Evolutionary conservation across 30 jellyfish, hydroid and myxozoan species (phyloP).

Genomic region (Aurelia sp.): DNA sequence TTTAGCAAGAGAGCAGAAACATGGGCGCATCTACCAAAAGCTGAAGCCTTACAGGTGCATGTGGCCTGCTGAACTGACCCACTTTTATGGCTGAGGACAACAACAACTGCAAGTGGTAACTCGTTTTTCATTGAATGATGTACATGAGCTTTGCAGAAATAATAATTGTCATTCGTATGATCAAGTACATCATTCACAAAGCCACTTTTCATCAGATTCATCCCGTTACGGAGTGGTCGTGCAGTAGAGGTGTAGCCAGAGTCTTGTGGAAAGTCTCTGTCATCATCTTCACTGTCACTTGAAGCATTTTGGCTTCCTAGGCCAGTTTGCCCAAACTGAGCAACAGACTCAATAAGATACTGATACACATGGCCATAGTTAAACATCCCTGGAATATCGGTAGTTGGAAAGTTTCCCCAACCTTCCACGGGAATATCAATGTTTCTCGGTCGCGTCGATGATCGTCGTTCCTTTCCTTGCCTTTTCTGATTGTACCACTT

Average conservation of each 20-base stretch:
- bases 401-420: slow-evolving; percentile 44
- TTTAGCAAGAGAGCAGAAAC: slow-evolving; percentile 67
- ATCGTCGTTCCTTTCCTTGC: background rate
- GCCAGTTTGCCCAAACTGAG: background rate
- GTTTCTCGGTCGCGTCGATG: background rate
- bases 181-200: slow-evolving; percentile 49
- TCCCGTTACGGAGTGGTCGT: slow-evolving; percentile 27
- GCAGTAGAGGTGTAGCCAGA: slow-evolving; percentile 27
- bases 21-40: slow-evolving; percentile 62
- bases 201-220: slow-evolving; percentile 42
- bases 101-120: slow-evolving; percentile 12
- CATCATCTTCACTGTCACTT: slow-evolving; percentile 3
- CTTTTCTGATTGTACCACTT: slow-evolving; percentile 49
- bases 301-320: background rate
- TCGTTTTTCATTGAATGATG: slow-evolving; percentile 69
- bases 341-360: slow-evolving; percentile 36
- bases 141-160: slow-evolving; percentile 58
- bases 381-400: slow-evolving; percentile 26
- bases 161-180: slow-evolving; percentile 32
- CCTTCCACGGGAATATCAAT: slow-evolving; percentile 6
- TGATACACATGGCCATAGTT: slow-evolving; percentile 37
- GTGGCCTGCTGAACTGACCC: slow-evolving; percentile 36
- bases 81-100: slow-evolving; percentile 36
- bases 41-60: slow-evolving; percentile 53
- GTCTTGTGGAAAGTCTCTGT: background rate